Evolutionary conservation across 2,113 vertebrate species (phyloP), one percentile per base, ranked within the genome.

Genomic region (Ploceus nigricollis): DNA sequence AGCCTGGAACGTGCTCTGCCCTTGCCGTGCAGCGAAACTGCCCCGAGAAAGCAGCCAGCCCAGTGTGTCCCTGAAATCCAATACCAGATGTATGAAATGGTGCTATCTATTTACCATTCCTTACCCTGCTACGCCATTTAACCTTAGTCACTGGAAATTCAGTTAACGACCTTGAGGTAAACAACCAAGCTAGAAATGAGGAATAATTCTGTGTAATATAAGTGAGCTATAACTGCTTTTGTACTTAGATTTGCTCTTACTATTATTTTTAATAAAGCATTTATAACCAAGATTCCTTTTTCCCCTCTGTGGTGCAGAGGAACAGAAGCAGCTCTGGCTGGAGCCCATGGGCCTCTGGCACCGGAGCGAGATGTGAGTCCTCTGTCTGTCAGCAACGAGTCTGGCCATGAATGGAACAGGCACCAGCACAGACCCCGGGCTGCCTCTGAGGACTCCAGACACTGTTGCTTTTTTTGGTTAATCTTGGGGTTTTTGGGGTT

Each of bases 21-120:
- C 78, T 87, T 86, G 87, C 76, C 2, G 25, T 77, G 91, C 90
- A 78, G 94, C 87, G 91, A 14, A 75, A 64, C 51, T 77, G 58
- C 95, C 79, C 7, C 16, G 86, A 96, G 94, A 65, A 70, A 80
- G 96, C 78, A 40, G 83, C 77, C 93, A 94, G 80, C 88, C 71
- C 93, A 23, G 64, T 33, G 14, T 91, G 68, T 33, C 77, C 88
- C 88, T 28, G 93, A 95, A 88, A 93, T 60, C 70, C 37, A 84
- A 87, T 76, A 60, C 94, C 93, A 97, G 94, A 96, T 96, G 71
- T 97, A 96, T 95, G 97, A 98, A 96, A 98, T 98, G 98, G 98
- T 98, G 98, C 98, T 98, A 98, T 98, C 91, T 97, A 97, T 98
- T 98, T 98, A 98, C 98, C 98, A 98, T 98, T 98, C 98, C 98